Base-by-base conservation (phyloP, 2,113 vertebrate species). In the Archocentrus centrarchus region DNA sequence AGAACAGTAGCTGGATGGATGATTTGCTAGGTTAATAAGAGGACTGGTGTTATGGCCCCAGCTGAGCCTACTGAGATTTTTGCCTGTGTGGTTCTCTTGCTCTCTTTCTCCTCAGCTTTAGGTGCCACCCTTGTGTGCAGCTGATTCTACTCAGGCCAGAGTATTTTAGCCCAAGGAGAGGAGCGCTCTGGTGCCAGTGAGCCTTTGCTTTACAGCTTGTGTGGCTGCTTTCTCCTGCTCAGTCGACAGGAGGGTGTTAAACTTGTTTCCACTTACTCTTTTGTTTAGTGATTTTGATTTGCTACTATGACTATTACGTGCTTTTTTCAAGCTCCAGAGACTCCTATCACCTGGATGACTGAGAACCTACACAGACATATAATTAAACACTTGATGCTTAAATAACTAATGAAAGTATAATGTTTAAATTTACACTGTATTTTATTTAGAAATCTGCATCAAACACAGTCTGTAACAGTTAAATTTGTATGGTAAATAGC, bases 1-100 rank as follows among this genome's bases (percentile, higher is more conserved):
- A 83, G 27, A 88, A 73, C 60, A 94, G 60, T n/a, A 94, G 88
- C 82, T 96, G 95, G 95, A 94, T 96, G 91, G 94, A 95, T 83
- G 95, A 96, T 60, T 90, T 96, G 41, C 82, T 96, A 1, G 93
- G 94, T 8, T 96, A 85, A 88, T 7, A 20, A 68, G 6, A 17
- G 3, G 11, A 27, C 1, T 62, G 20, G 41, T 30, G 50, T 80
- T 41, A 20, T 66, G 17, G 44, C 0, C 44, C 39, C 63, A 17
- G 63, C 39, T 66, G n/a, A 68, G 39, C 22, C 0, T 13, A 7
- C 59, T 24, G 57, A 7, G 0, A 30, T 9, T 13, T 66, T 66
- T 66, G 63, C 37, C 15, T 68, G 15, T 68, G 14, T 68, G 2
- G 2, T 24, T 11, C 7, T 66, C 63, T 66, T 66, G 17, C 39